A percentile compares a stretch with the other conserved stretches of the same genome.
Evolutionary conservation across 1,140 invertebrate species (phyloP).

Genomic region (Nixonia krombeini): DNA sequence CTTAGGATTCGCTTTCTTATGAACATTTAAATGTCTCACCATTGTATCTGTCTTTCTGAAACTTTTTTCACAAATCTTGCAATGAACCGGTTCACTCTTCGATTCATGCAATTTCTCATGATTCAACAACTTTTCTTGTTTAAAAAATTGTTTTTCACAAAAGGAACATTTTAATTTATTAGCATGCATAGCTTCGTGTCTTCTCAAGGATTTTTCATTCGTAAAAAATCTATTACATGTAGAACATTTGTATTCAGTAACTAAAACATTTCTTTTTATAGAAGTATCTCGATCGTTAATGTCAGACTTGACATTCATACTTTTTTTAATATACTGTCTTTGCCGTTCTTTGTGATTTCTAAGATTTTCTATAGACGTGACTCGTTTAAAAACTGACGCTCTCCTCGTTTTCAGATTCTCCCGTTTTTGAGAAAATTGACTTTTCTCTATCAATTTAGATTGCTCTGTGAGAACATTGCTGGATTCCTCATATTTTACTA

Average conservation of each 20-base stretch:
- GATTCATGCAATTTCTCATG: conserved; percentile 51
- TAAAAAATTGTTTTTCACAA: conserved; percentile 47
- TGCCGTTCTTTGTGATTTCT: conserved; percentile 58
- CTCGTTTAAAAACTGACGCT: conserved; percentile 55
- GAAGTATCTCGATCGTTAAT: conserved; percentile 17
- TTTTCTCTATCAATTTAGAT: conserved; percentile 16
- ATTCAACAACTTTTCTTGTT: conserved; percentile 38
- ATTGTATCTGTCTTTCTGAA: conserved; percentile 60
- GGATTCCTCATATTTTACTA: not conserved
- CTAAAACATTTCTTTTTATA: conserved; percentile 7
- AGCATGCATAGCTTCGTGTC: conserved; percentile 38
- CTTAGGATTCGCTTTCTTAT: conserved; percentile 58
- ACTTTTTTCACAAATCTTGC: conserved; percentile 59
- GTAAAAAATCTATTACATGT: conserved; percentile 48
- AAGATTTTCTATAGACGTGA: conserved; percentile 61
- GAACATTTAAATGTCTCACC: conserved; percentile 61
- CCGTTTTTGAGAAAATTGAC: conserved; percentile 26
- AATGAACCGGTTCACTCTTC: conserved; percentile 45
- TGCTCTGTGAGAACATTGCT: not conserved
- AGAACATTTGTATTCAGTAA: conserved; percentile 25
- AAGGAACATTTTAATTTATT: conserved; percentile 43
- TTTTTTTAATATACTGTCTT: conserved; percentile 60
- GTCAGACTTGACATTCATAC: conserved; percentile 28
- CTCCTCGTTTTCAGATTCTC: conserved; percentile 47
- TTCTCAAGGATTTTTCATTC: conserved; percentile 48